Base-by-base conservation (phyloP, 1,140 invertebrate genomes). In the Luehdorfia chinensis region DNA sequence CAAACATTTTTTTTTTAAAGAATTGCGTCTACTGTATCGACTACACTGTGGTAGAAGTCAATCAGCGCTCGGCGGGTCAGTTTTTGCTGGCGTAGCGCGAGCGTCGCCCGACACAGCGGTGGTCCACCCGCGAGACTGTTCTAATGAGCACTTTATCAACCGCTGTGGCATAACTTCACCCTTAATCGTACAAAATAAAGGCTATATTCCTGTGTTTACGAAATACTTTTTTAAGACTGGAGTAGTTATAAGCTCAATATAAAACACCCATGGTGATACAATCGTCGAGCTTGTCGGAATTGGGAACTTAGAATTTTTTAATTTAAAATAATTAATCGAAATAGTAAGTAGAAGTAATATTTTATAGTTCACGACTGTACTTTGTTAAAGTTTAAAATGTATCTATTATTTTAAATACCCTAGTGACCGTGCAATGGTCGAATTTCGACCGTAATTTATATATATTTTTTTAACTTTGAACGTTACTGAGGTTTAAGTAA, bases 111-210 rank as follows among this genome's bases (percentile, higher is more conserved):
- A 23, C 37, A 11, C 37, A 43, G 37, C 37, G 37, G 37, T 43
- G 37, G 37, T 43, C 37, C 37, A 43, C 37, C 37, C 37, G 27
- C 37, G 37, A 43, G 37, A 43, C 37, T 43, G 37, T 30, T 43
- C 37, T 43, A 43, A 43, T 43, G 37, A 43, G 37, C 37, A 28
- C 37, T 43, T 43, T 43, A 43, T 43, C 28, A 43, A 43, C 37
- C 6, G n/a, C 21, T 11, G 4, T 14, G 28, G 1, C 11, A 6
- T 2, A 43, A 15, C n/a, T 27, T 28, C 23, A 27, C 37, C 37
- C 37, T 43, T 43, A 27, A 16, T 0, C 0, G n/a, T n/a, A 28
- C 1, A 6, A 0, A 0, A 43, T 28, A 43, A 43, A 28, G 37
- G 13, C 8, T 9, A 28, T 28, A 2, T 43, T 43, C 1, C 37